These are phyloP conservation scores for Heteropelma amictum DNA, from an alignment of 2,888 invertebrate genomes.

Conservation along the genomic window DNA sequence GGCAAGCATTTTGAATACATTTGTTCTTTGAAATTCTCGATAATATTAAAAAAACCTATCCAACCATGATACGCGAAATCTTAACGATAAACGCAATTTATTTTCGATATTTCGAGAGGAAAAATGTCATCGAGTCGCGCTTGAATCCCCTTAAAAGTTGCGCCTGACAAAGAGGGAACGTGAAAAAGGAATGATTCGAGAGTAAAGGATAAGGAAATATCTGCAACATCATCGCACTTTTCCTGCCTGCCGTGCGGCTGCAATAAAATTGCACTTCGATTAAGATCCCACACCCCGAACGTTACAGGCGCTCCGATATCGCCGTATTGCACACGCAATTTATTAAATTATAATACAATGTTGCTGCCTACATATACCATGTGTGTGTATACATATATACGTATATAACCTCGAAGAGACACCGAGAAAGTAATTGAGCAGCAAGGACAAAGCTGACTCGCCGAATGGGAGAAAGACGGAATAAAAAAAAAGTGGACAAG, in stretches of 20 bases:
- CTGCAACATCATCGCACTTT: not conserved
- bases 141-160: too few species aligned
- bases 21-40: too few species aligned
- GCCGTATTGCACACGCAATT: not conserved
- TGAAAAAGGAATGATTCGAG: not conserved
- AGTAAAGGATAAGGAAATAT: not conserved
- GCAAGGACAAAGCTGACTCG: slow-evolving; percentile 33
- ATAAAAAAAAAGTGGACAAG: not conserved
- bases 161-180: not conserved
- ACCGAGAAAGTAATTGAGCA: slow-evolving; percentile 8
- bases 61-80: too few species aligned
- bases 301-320: not conserved
- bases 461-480: not conserved
- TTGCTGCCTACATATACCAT: not conserved
- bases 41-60: too few species aligned
- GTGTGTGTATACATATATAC: not conserved
- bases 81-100: too few species aligned
- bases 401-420: slow-evolving; percentile 10
- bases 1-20: too few species aligned
- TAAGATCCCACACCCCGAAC: slow-evolving; percentile 5
- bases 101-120: too few species aligned
- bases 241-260: not conserved
- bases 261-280: slow-evolving; percentile 27
- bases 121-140: too few species aligned
- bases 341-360: slow-evolving; percentile 13